Conservation (phyloP, 2,113 vertebrate species). For the Saccopteryx bilineata region DNA sequence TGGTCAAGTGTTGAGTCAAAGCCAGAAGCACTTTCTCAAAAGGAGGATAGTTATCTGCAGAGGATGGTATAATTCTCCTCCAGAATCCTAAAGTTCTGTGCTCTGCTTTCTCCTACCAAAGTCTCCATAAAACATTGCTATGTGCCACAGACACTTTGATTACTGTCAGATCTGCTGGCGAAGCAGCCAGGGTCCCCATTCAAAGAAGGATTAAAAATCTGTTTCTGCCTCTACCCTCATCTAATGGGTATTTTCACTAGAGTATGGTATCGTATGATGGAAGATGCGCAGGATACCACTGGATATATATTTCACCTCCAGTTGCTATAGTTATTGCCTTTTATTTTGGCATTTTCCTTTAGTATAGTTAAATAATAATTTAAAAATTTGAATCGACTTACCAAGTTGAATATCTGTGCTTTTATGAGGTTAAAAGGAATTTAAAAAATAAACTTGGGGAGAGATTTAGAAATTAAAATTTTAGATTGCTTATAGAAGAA, state of each 20-base stretch:
- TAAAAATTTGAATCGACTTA: not conserved
- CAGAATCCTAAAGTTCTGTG: constrained; percentile 4
- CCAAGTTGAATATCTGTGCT: not conserved
- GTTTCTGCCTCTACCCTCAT: not conserved
- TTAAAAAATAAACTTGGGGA: not conserved
- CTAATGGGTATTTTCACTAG: not conserved
- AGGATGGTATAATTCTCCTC: not conserved
- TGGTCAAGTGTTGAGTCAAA: constrained; percentile 60
- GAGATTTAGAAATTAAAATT: constrained; percentile 52
- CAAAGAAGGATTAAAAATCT: constrained; percentile 15
- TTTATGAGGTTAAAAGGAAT: constrained; percentile 60
- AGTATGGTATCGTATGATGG: not conserved
- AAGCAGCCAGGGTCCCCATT: constrained; percentile 20
- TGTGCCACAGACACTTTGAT: not conserved
- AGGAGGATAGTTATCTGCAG: constrained; percentile 12
- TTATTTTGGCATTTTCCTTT: constrained; percentile 29
- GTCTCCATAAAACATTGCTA: not conserved
- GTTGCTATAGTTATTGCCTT: not conserved
- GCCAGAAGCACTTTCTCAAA: constrained; percentile 57
- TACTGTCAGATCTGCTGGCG: not conserved
- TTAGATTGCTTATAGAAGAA: not conserved
- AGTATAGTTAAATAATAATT: constrained; percentile 1
- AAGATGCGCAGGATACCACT: not conserved
- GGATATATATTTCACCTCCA: not conserved
- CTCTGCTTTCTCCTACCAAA: not conserved